Evolutionary conservation across 2,797 vertebrate species (phyloP).

Genomic region (Petrocephalus schoutedeni): DNA sequence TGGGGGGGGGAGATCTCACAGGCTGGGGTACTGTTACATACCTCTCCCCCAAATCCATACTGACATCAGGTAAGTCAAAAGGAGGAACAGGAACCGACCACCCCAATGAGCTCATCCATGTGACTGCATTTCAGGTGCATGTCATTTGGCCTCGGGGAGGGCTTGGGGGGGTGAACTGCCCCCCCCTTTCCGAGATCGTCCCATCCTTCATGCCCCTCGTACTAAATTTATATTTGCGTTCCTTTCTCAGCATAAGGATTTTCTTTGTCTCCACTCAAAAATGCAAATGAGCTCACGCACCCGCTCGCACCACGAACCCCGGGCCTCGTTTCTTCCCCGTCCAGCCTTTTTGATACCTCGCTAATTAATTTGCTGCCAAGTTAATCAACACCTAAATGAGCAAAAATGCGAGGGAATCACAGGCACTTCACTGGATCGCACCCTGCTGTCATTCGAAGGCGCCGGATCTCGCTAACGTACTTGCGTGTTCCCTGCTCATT

Average conservation of each 20-base stretch:
- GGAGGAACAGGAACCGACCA: not conserved
- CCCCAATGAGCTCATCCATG: not conserved
- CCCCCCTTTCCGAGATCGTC: not conserved
- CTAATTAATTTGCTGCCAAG: slow-evolving; percentile 27
- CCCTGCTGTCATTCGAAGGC: not conserved
- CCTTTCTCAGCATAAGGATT: slow-evolving; percentile 19
- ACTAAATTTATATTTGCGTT: slow-evolving; percentile 7
- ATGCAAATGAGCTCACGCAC: slow-evolving; percentile 18
- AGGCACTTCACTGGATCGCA: not conserved
- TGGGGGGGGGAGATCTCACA: no score
- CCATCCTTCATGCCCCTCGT: not conserved
- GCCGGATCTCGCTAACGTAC: not conserved
- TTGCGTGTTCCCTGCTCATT: not conserved
- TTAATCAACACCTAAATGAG: slow-evolving; percentile 29
- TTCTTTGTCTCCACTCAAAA: slow-evolving; percentile 18
- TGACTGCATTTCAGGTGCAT: not conserved
- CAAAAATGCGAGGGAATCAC: slow-evolving; percentile 20
- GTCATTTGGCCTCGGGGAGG: not conserved
- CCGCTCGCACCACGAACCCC: slow-evolving; percentile 12
- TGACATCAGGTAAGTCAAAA: not conserved
- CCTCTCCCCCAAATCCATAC: not conserved
- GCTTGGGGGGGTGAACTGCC: not conserved
- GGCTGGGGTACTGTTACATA: not conserved
- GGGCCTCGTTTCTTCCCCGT: not conserved
- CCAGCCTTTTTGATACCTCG: slow-evolving; percentile 22